phyloP scores from a whole-genome alignment of 2,797 vertebrate genomes.

The Pangasius djambal region DNA sequence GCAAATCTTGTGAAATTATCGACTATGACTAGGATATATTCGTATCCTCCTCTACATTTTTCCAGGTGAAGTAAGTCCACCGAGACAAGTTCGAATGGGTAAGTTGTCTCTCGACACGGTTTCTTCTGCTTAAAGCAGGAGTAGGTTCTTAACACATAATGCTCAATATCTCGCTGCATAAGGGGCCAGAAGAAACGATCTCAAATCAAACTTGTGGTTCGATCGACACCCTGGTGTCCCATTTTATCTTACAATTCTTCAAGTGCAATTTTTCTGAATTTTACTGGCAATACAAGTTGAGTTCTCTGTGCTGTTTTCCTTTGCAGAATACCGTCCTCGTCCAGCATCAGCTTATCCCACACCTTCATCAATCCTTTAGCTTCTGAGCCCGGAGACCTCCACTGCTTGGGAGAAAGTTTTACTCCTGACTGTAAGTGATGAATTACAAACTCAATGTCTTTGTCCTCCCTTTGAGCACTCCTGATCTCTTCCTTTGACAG shows the following conservation, averaged over 20 bases:
- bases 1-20: conserved; percentile 38
- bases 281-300: not conserved
- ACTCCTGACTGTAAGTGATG: not conserved
- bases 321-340: not conserved
- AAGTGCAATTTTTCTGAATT: not conserved
- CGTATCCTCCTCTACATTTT: not conserved
- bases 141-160: not conserved
- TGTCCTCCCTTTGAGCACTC: too few species aligned
- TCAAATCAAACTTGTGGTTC: not conserved
- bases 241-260: conserved; percentile 21
- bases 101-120: not conserved
- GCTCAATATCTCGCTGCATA: not conserved
- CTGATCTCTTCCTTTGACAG: too few species aligned
- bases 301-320: not conserved
- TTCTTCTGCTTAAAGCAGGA: not conserved
- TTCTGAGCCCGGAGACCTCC: too few species aligned
- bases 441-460: too few species aligned
- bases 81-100: conserved; percentile 8
- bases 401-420: too few species aligned
- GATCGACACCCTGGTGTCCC: conserved; percentile 13
- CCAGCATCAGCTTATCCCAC: not conserved
- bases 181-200: not conserved
- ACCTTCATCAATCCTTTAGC: not conserved
- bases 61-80: not conserved
- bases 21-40: conserved; percentile 30